Evolutionary conservation across 2,888 invertebrate species (phyloP), one percentile per base, ranked within the genome.

Genomic region (Acanthococcus lagerstroemiae): DNA sequence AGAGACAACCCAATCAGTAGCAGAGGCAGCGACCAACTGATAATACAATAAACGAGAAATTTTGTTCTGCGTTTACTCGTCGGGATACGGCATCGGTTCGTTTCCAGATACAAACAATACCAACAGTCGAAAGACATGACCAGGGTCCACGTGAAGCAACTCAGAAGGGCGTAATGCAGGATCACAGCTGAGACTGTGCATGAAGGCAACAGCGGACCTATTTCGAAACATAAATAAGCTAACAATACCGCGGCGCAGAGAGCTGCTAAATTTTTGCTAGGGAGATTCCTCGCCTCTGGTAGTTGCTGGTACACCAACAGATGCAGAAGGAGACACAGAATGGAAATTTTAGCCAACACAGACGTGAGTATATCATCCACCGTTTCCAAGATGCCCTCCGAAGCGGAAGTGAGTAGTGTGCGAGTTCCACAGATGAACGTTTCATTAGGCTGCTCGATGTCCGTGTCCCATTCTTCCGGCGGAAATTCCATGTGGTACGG

Each of bases 81-180:
- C 1, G 76, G 74, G 0, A 78, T 75, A 54, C 78, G 70, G 6
- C 79, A 72, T 70, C 79, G 77, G 22, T 79, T 77, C 0, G 79
- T 79, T 1, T 79, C 78, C 69, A 76, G 70, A 27, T 75, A 73
- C 26, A 78, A 73, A 12, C 76, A 79, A 70, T 75, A 75, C 74
- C 75, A 78, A 15, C 76, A 78, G 69, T 81, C 81, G 72, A 78
- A 78, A 0, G 81, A 77, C 73, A 81, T 76, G 2, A 79, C 76
- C 50, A 79, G 76, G 77, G 80, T 79, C 82, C 82, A 82, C 67
- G 76, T 76, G 71, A 81, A 81, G 2, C 80, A 77, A 0, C 79
- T 75, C 63, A 81, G 73, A 72, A 79, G 80, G 69, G 76, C 75
- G 73, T 78, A 81, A 70, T 80, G 79, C 65, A 79, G 77, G 17